These are phyloP conservation scores for Sphaeridia pumilis DNA, from an alignment of 2,888 invertebrate species.

Conservation along the genomic window DNA sequence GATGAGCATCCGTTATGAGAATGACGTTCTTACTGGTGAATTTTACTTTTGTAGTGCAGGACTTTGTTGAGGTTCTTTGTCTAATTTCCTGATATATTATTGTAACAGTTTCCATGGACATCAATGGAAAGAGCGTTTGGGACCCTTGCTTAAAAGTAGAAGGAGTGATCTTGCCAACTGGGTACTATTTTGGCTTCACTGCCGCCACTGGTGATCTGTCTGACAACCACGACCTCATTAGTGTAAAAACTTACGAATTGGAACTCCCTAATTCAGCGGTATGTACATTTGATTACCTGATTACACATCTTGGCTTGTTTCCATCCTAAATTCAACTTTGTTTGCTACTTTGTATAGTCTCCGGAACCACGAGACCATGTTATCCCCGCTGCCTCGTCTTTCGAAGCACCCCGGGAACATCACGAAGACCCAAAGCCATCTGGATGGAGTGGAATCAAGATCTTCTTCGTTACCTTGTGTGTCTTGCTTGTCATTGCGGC, in stretches of 20 bases:
- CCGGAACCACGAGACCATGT: slow-evolving; percentile 60
- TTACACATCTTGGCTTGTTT: neutral
- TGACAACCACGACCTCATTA: slow-evolving; percentile 90
- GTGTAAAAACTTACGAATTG: slow-evolving; percentile 83
- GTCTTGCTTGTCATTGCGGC: slow-evolving; percentile 72
- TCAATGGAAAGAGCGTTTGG: slow-evolving; percentile 86
- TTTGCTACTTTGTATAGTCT: slow-evolving; percentile 6
- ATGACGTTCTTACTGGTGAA: slow-evolving; percentile 70
- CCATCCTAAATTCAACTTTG: neutral
- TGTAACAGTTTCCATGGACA: slow-evolving; percentile 69
- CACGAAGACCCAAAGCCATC: slow-evolving; percentile 75
- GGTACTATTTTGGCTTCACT: slow-evolving; percentile 85
- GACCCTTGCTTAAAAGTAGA: slow-evolving; percentile 81
- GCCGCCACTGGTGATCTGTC: slow-evolving; percentile 95
- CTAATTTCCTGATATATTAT: neutral
- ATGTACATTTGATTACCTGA: neutral
- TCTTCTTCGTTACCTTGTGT: slow-evolving; percentile 75
- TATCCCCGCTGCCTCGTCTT: slow-evolving; percentile 74
- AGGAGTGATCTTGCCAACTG: slow-evolving; percentile 83
- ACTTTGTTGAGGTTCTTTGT: no score
- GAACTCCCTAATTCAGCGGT: slow-evolving; percentile 47
- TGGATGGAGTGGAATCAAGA: slow-evolving; percentile 77
- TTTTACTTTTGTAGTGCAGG: neutral
- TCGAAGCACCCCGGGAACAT: slow-evolving; percentile 84
- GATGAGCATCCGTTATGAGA: slow-evolving; percentile 79